Conservation (phyloP, 2,888 invertebrate genomes). For the Gymnoscelis rufifasciata region DNA sequence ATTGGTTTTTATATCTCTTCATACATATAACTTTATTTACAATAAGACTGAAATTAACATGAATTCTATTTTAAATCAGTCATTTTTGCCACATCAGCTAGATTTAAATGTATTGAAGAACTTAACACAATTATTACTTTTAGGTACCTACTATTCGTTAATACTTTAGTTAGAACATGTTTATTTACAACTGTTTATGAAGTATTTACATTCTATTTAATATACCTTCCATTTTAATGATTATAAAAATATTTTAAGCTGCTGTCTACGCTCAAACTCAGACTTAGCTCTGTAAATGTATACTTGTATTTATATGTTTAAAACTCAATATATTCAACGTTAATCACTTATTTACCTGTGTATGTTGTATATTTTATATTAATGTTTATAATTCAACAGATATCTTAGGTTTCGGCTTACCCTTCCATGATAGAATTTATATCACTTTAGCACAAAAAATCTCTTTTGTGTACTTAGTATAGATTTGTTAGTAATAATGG, state of each 20-base stretch:
- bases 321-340: slow-evolving; percentile 7
- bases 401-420: slow-evolving; percentile 4
- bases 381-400: slow-evolving; percentile 14
- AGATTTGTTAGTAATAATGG: slow-evolving; percentile 40
- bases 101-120: not conserved
- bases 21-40: not conserved
- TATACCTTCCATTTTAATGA: slow-evolving; percentile 15
- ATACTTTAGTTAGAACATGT: slow-evolving; percentile 10
- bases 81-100: not conserved
- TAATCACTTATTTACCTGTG: slow-evolving; percentile 5
- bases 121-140: not conserved
- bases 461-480: slow-evolving; percentile 43
- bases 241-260: slow-evolving; percentile 16
- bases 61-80: no score
- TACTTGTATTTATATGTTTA: slow-evolving; percentile 4
- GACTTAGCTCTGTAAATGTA: slow-evolving; percentile 7
- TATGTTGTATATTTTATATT: slow-evolving; percentile 17
- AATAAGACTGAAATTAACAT: slow-evolving; percentile 1
- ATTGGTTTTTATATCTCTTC: not conserved
- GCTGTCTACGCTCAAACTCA: slow-evolving; percentile 17
- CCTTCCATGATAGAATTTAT: slow-evolving; percentile 16
- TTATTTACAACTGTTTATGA: slow-evolving; percentile 21
- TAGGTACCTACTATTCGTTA: slow-evolving; percentile 9
- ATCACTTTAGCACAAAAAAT: slow-evolving; percentile 50
- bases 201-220: slow-evolving; percentile 10